These are phyloP conservation scores for Hydrolagus affinis DNA, from an alignment of 2,113 vertebrate genomes.

Conservation along the genomic window DNA sequence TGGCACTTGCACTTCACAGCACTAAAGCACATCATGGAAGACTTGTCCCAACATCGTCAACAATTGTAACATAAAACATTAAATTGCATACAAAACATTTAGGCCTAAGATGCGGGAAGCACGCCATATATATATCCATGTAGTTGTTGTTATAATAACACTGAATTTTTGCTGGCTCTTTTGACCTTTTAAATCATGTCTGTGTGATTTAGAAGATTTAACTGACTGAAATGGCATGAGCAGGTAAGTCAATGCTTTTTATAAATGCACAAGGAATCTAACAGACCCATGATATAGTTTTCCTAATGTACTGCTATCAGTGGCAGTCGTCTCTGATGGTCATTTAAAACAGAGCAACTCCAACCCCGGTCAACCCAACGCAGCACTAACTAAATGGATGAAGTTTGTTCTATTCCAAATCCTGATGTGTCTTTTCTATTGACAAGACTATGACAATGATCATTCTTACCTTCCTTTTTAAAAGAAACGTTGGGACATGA, in stretches of 20 bases:
- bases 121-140: too few species aligned
- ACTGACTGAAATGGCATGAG: too few species aligned
- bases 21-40: conserved; percentile 6
- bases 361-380: neutral
- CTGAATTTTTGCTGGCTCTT: neutral
- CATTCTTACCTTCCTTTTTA: neutral
- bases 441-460: neutral
- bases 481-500: neutral
- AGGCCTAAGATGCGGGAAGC: neutral
- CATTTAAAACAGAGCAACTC: conserved; percentile 9
- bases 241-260: neutral
- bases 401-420: neutral
- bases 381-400: neutral
- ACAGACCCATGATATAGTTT: neutral
- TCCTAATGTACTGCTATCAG: neutral
- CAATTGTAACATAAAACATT: neutral
- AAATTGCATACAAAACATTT: neutral
- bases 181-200: neutral
- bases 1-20: neutral
- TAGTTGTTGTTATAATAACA: too few species aligned
- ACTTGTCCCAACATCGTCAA: neutral
- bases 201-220: neutral
- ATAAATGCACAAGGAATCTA: neutral
- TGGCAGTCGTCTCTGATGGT: neutral
- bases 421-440: neutral